Evolutionary conservation across 1,140 invertebrate species (phyloP).

Genomic region (Drosophila kurseongensis): DNA sequence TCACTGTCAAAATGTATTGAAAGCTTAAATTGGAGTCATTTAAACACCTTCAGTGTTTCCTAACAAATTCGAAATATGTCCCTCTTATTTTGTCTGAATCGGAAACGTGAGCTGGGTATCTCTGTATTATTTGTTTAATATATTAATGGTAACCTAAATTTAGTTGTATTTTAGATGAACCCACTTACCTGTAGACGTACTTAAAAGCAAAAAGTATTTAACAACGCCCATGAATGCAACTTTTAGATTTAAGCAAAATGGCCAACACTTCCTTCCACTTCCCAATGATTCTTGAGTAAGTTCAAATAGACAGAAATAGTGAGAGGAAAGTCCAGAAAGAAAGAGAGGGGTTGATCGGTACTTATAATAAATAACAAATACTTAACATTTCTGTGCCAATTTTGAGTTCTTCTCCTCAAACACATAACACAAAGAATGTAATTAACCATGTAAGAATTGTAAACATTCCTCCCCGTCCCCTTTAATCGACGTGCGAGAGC

Average conservation of each 20-base stretch:
- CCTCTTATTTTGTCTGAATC: background rate
- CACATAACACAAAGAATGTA: conserved; percentile 5
- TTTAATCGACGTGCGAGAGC: conserved; percentile 7
- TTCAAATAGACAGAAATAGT: conserved; percentile 18
- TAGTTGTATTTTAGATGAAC: background rate
- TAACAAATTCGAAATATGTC: background rate
- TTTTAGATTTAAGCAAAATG: conserved; percentile 19
- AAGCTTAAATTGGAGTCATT: too few species aligned
- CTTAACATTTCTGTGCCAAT: conserved; percentile 36
- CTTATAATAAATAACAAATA: conserved; percentile 4
- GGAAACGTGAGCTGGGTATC: background rate
- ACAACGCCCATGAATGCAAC: conserved; percentile 25
- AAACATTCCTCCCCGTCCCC: conserved; percentile 27
- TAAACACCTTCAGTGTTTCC: too few species aligned
- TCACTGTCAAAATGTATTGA: background rate
- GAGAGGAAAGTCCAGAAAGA: background rate
- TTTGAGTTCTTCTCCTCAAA: conserved; percentile 9
- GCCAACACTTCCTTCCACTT: conserved; percentile 12
- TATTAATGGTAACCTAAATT: background rate
- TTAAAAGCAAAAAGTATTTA: conserved; percentile 40
- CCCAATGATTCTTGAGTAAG: conserved; percentile 16
- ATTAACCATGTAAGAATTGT: conserved; percentile 15
- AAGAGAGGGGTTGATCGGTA: conserved; percentile 1
- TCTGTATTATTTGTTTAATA: conserved; percentile 17
- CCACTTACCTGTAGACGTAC: conserved; percentile 21